A percentile compares a stretch with the other conserved stretches of the same genome.
Evolutionary conservation across 1,140 invertebrate species (phyloP).

Genomic region (Aphelenchoides fujianensis): DNA sequence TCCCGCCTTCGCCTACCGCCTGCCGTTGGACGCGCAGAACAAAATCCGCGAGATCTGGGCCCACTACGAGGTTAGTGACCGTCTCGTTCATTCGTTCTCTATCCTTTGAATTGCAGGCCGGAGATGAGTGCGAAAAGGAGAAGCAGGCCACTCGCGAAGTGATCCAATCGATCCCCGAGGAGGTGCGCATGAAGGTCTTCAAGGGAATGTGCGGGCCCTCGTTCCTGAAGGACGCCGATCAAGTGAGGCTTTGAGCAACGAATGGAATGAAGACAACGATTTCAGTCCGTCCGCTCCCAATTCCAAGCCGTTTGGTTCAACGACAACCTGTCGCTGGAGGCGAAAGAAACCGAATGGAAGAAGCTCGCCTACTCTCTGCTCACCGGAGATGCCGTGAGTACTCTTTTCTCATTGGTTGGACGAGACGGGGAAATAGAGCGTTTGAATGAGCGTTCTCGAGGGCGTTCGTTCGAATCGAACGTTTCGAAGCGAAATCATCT

Average conservation of each 20-base stretch:
- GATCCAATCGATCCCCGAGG: constrained; percentile 44
- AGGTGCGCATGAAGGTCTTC: constrained; percentile 46
- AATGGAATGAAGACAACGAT: constrained; percentile 23
- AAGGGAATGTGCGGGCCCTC: constrained; percentile 56
- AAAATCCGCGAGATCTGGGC: constrained; percentile 56
- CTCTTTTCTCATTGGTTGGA: no score
- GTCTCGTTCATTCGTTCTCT: no score
- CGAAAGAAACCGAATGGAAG: constrained; percentile 55
- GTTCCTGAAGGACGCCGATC: constrained; percentile 45
- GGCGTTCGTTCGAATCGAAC: neutral
- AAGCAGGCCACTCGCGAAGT: constrained; percentile 47
- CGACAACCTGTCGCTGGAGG: constrained; percentile 48
- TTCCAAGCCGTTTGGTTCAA: constrained; percentile 58
- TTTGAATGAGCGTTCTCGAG: neutral
- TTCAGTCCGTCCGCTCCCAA: constrained; percentile 44
- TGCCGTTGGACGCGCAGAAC: constrained; percentile 47
- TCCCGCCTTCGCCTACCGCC: constrained; percentile 48
- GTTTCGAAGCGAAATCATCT: neutral
- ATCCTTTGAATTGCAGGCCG: constrained; percentile 35
- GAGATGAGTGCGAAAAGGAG: constrained; percentile 53
- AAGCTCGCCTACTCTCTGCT: constrained; percentile 50
- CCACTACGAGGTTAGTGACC: constrained; percentile 53
- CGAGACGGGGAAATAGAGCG: no score
- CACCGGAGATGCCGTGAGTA: constrained; percentile 50
- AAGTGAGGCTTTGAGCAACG: neutral